Percentiles rank a stretch among this genome's conserved stretches.
phyloP scores from a whole-genome alignment of 2,888 invertebrate species.

The Metopia argyrocephala region DNA sequence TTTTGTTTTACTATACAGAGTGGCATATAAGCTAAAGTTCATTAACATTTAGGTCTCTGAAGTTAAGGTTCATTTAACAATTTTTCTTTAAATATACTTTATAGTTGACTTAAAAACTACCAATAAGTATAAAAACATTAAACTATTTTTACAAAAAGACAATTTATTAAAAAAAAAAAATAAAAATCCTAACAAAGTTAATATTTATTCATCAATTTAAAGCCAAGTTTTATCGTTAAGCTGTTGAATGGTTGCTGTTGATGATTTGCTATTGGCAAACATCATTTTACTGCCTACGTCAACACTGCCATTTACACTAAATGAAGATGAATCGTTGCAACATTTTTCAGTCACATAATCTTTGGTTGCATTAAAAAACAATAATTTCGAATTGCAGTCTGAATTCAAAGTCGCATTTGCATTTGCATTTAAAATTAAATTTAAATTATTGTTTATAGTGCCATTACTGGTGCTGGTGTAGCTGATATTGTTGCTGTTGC shows the following conservation, averaged over 20 bases:
- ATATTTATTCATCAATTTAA: conserved; percentile 63
- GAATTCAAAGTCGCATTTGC: conserved; percentile 34
- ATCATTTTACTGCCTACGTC: neutral
- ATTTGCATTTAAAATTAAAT: conserved; percentile 44
- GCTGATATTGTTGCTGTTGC: neutral
- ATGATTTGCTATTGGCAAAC: conserved; percentile 38
- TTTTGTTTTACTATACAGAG: too few species aligned
- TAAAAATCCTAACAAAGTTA: neutral
- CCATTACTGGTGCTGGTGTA: conserved; percentile 9
- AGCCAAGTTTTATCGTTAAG: conserved; percentile 74
- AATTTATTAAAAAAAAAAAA: neutral
- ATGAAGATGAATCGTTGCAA: conserved; percentile 22
- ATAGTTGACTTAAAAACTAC: too few species aligned
- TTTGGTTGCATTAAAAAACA: conserved; percentile 4
- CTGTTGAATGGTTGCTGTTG: neutral
- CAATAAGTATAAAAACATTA: too few species aligned
- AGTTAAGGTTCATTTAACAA: too few species aligned
- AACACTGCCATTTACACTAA: conserved; percentile 6
- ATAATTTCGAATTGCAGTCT: conserved; percentile 4
- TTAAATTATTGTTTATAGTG: conserved; percentile 55
- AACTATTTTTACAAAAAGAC: too few species aligned
- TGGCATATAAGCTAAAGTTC: too few species aligned
- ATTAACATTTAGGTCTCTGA: too few species aligned
- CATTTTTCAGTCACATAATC: conserved; percentile 55
- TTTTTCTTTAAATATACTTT: too few species aligned